Percentiles rank a stretch among this genome's conserved stretches.
Evolutionary conservation across 1,140 invertebrate species (phyloP).

Genomic region (Hermetia illucens): DNA sequence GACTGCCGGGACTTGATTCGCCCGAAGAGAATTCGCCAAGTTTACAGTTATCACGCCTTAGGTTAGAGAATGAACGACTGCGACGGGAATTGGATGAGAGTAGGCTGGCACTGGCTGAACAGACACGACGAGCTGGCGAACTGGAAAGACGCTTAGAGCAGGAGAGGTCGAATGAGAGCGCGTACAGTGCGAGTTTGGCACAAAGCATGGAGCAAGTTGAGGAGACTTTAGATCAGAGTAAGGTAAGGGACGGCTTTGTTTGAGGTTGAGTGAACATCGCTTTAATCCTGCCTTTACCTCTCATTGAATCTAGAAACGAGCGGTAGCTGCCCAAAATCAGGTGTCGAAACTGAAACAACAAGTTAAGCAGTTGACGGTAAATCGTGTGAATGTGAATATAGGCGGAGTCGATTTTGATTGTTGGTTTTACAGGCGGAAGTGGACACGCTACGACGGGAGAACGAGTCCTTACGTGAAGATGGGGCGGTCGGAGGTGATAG

Average conservation of each 20-base stretch:
- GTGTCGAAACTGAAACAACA: constrained; percentile 40
- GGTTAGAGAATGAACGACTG: constrained; percentile 41
- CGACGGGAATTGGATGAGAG: constrained; percentile 37
- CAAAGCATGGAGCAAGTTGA: constrained; percentile 42
- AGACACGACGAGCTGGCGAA: constrained; percentile 32
- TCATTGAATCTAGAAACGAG: constrained; percentile 37
- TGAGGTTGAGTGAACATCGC: background rate
- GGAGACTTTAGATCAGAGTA: constrained; percentile 40
- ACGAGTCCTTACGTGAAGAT: constrained; percentile 25
- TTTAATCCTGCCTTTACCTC: too few relatives aligned
- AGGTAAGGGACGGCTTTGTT: constrained; percentile 25
- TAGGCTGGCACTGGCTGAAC: constrained; percentile 35
- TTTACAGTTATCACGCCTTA: constrained; percentile 24
- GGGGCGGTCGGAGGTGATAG: constrained; percentile 17
- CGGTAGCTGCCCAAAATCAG: constrained; percentile 37
- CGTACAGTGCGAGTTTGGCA: constrained; percentile 31
- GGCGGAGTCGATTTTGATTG: constrained; percentile 2
- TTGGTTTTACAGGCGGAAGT: constrained; percentile 23
- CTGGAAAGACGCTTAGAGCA: constrained; percentile 39
- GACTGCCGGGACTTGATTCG: constrained; percentile 23
- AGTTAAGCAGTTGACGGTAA: constrained; percentile 41
- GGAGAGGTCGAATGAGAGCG: constrained; percentile 31
- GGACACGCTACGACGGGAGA: constrained; percentile 30
- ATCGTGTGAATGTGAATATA: constrained; percentile 7
- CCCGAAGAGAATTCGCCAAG: constrained; percentile 17